Percentiles rank a stretch among this genome's conserved stretches.
Conservation (phyloP, 1,140 invertebrate genomes). For the Belonocnema kinseyi region DNA sequence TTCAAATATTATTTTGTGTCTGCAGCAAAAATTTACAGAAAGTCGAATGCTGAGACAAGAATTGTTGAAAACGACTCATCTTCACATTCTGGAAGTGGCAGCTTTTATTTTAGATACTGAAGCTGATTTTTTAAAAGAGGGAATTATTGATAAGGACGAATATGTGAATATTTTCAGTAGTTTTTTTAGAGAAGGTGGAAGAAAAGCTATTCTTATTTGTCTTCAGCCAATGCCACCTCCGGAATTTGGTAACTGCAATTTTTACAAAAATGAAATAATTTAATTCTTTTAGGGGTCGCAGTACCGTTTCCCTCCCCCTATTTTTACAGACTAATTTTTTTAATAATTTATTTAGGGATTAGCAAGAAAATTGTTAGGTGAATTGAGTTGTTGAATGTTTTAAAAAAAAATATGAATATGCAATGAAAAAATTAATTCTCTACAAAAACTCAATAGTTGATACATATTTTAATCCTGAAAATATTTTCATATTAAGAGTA, state of each 20-base stretch:
- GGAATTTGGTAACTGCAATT: constrained; percentile 66
- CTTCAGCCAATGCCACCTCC: constrained; percentile 74
- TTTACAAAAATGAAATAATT: neutral
- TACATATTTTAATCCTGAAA: too few relatives aligned
- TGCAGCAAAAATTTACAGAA: constrained; percentile 76
- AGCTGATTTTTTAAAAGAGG: constrained; percentile 78
- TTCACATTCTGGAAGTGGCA: constrained; percentile 80
- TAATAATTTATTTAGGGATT: too few relatives aligned
- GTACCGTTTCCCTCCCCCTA: too few relatives aligned
- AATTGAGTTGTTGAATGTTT: too few relatives aligned
- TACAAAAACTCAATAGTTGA: too few relatives aligned
- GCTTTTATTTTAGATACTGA: constrained; percentile 78
- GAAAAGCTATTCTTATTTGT: constrained; percentile 74
- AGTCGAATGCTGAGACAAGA: constrained; percentile 73
- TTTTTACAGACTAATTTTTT: neutral
- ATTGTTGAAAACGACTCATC: constrained; percentile 76
- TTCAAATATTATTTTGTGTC: neutral
- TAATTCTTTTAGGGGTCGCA: neutral
- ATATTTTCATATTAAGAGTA: too few relatives aligned
- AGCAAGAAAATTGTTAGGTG: too few relatives aligned
- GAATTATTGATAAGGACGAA: constrained; percentile 79
- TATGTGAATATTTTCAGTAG: constrained; percentile 78
- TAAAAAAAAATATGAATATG: too few relatives aligned
- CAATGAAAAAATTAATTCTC: too few relatives aligned
- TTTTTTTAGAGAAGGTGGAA: constrained; percentile 74